Percentiles rank a stretch among this genome's conserved stretches.
Conservation (phyloP, 1,140 invertebrate genomes). For the Sesamia nonagrioides region DNA sequence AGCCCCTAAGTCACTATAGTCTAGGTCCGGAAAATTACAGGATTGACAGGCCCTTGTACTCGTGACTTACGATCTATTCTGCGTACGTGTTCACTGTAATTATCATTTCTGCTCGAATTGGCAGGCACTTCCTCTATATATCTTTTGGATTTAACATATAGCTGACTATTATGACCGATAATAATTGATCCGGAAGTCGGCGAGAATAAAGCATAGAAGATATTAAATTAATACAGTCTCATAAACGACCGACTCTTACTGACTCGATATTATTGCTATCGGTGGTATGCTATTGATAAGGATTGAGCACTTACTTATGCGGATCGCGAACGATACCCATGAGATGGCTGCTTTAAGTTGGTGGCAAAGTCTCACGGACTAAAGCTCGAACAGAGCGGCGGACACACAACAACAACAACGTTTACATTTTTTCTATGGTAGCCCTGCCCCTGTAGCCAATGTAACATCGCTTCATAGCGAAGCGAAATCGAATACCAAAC, state of each 20-base stretch:
- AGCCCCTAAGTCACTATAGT: not conserved
- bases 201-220: not conserved
- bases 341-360: not conserved
- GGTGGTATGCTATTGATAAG: no score
- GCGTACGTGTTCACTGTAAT: not conserved
- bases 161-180: no score
- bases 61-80: not conserved
- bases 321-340: no score
- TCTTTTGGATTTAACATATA: not conserved
- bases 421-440: no score
- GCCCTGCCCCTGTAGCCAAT: no score
- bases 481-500: no score
- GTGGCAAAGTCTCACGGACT: not conserved
- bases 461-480: no score
- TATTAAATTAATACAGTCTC: not conserved
- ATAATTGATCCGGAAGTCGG: not conserved
- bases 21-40: not conserved
- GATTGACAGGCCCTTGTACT: not conserved
- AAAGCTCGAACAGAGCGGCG: no score
- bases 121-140: no score
- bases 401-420: no score
- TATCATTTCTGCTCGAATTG: not conserved
- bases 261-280: not conserved
- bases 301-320: no score
- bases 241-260: not conserved